phyloP scores from a whole-genome alignment of 2,797 vertebrate species.

The Dicrostonyx torquatus region DNA sequence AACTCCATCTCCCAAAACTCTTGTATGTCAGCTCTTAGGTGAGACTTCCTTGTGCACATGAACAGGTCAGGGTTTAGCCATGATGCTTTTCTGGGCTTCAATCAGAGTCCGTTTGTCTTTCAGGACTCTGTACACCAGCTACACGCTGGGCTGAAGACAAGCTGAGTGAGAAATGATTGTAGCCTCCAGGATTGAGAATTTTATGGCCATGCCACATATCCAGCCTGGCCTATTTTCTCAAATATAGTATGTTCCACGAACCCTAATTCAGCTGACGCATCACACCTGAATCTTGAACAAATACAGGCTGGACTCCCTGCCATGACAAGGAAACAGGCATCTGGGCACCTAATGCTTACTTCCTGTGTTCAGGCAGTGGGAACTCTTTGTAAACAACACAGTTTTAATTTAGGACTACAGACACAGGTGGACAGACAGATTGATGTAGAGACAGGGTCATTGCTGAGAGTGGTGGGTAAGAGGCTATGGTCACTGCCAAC shows the following conservation, averaged over 20 bases:
- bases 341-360: not conserved
- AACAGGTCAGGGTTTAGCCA: not conserved
- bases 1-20: not conserved
- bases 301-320: not conserved
- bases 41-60: not conserved
- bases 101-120: not conserved
- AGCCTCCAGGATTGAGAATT: not conserved
- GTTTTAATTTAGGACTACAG: not conserved
- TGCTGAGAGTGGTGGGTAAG: not conserved
- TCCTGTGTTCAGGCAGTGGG: not conserved
- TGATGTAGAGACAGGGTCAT: not conserved
- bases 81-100: not conserved
- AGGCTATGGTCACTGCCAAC: not conserved
- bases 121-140: not conserved
- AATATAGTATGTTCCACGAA: not conserved
- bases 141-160: not conserved
- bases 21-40: not conserved
- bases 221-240: not conserved
- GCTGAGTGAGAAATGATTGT: not conserved
- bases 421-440: not conserved
- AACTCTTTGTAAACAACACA: not conserved
- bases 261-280: not conserved
- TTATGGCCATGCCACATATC: not conserved
- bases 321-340: not conserved
- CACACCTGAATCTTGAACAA: not conserved